Evolutionary conservation across 2,888 invertebrate species (phyloP).

Genomic region (Periphyllus acericola): DNA sequence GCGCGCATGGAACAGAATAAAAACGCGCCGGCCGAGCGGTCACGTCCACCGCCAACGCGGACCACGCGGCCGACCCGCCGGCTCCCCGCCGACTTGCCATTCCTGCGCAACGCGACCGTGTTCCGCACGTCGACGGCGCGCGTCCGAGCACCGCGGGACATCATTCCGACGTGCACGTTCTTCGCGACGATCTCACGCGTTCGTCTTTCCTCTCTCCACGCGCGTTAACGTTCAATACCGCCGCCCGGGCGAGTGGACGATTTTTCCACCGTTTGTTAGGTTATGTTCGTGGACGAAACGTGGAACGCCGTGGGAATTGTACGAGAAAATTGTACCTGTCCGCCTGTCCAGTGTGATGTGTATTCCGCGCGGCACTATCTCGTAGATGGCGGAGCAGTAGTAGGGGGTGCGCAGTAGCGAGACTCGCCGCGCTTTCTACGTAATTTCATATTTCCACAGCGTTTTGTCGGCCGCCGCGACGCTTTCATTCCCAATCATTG

Average conservation of each 20-base stretch:
- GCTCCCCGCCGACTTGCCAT: no score
- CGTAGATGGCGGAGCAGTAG: no score
- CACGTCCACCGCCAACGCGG: not conserved
- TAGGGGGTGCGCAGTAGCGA: no score
- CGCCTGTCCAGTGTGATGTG: no score
- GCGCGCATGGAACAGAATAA: conserved; percentile 6
- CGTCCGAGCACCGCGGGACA: no score
- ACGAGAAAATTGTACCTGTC: no score
- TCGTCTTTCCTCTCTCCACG: conserved; percentile 21
- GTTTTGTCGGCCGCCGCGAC: no score
- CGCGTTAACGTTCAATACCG: not conserved
- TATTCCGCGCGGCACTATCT: no score
- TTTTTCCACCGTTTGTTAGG: conserved; percentile 22
- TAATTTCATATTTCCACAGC: no score
- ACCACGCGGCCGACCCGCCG: not conserved
- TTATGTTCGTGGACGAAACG: conserved; percentile 26
- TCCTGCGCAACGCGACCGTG: conserved; percentile 65
- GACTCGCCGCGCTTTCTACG: no score
- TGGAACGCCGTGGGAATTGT: not conserved
- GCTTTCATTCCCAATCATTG: no score
- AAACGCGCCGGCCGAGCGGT: not conserved
- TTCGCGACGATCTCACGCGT: conserved; percentile 65
- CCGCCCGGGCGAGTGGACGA: no score
- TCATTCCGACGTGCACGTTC: conserved; percentile 65
- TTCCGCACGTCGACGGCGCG: conserved; percentile 65